Conservation (phyloP, 1,140 invertebrate genomes). For the Sycophaga agraensis region DNA sequence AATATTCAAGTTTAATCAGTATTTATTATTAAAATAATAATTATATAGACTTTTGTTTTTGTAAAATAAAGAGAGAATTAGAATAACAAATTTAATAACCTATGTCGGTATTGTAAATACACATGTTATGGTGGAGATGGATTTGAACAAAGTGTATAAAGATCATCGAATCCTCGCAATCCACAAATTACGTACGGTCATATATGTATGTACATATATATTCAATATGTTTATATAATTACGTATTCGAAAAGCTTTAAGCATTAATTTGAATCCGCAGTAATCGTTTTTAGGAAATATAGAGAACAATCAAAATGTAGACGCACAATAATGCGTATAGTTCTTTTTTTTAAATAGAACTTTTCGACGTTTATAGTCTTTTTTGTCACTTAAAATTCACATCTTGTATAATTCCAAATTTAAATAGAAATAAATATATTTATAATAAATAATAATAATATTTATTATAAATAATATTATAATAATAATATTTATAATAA, state of each 20-base stretch:
- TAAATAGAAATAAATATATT: no score
- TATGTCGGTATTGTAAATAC: constrained; percentile 6
- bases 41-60: no score
- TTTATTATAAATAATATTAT: no score
- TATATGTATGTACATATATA: no score
- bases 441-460: no score
- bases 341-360: constrained; percentile 41
- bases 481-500: background rate
- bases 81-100: background rate
- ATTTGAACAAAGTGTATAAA: background rate
- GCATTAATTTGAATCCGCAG: constrained; percentile 27
- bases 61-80: background rate
- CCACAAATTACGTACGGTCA: background rate
- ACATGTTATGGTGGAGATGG: background rate
- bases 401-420: no score
- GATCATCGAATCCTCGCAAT: background rate
- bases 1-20: background rate
- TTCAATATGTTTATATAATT: background rate
- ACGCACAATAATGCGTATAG: constrained; percentile 29
- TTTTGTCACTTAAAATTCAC: no score
- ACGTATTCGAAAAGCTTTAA: background rate
- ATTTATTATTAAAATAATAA: constrained; percentile 6
- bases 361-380: no score
- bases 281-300: constrained; percentile 25
- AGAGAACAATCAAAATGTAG: constrained; percentile 42